Percentiles rank a stretch among this genome's conserved stretches.
Evolutionary conservation across 2,113 vertebrate genomes (phyloP).

Genomic region (Enhydra lutris): DNA sequence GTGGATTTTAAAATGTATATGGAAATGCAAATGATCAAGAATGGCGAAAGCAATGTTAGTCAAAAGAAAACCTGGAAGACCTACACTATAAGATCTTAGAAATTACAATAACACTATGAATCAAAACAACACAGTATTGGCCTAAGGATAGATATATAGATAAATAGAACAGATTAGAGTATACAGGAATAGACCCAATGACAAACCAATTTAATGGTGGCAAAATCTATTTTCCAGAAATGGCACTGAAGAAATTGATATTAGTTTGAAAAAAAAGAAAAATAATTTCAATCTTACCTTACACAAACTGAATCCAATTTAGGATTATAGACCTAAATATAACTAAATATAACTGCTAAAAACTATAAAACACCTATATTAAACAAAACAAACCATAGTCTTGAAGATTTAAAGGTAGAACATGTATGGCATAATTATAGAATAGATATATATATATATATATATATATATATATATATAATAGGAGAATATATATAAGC

Average conservation of each 20-base stretch:
- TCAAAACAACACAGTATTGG: not conserved
- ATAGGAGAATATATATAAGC: not conserved
- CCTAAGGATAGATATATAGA: not conserved
- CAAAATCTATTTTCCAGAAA: not conserved
- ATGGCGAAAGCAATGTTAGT: not conserved
- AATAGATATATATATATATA: not conserved
- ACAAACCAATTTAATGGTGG: not conserved
- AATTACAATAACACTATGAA: not conserved
- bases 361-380: not conserved
- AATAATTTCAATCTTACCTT: not conserved
- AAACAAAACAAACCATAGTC: not conserved
- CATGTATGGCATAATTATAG: not conserved
- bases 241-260: not conserved
- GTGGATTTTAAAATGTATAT: not conserved
- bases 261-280: not conserved
- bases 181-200: not conserved
- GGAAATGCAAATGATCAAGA: not conserved
- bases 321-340: not conserved
- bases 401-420: not conserved
- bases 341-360: not conserved
- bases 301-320: not conserved
- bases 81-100: not conserved
- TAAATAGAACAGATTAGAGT: not conserved
- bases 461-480: not conserved
- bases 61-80: not conserved